Conservation (phyloP, 2,888 invertebrate genomes). For the Tipula confusa region DNA sequence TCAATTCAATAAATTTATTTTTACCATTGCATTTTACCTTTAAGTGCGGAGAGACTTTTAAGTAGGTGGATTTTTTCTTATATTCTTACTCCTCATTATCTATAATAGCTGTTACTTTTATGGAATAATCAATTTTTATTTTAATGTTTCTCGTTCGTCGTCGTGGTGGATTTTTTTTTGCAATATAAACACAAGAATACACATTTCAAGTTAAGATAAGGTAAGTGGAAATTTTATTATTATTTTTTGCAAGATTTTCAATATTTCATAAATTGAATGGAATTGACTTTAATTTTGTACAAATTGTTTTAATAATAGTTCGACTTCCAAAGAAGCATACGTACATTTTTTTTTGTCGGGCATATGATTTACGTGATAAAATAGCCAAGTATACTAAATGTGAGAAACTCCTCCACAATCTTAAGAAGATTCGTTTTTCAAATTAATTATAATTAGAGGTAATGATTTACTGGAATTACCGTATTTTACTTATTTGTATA, state of each 20-base stretch:
- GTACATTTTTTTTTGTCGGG: neutral
- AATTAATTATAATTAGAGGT: too few relatives aligned
- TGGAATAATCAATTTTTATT: constrained; percentile 25
- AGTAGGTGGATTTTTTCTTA: constrained; percentile 10
- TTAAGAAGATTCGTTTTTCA: too few relatives aligned
- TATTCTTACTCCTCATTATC: neutral
- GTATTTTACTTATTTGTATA: too few relatives aligned
- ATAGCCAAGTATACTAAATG: too few relatives aligned
- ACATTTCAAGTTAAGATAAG: constrained; percentile 12
- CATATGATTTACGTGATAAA: too few relatives aligned
- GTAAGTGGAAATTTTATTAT: neutral
- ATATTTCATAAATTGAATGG: neutral
- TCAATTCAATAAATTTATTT: constrained; percentile 25
- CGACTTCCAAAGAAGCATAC: neutral
- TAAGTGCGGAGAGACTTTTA: neutral
- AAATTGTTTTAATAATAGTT: neutral
- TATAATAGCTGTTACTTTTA: constrained; percentile 25
- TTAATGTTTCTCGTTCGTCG: neutral
- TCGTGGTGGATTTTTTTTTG: neutral
- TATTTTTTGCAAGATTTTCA: neutral
- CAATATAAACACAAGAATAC: neutral
- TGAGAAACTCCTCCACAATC: too few relatives aligned
- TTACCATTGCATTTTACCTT: neutral
- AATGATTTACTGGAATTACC: too few relatives aligned
- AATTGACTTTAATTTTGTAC: neutral